A percentile compares a stretch with the other conserved stretches of the same genome.
These are phyloP conservation scores for Nothoprocta pentlandii DNA, from an alignment of 2,113 vertebrate species.

Conservation along the genomic window DNA sequence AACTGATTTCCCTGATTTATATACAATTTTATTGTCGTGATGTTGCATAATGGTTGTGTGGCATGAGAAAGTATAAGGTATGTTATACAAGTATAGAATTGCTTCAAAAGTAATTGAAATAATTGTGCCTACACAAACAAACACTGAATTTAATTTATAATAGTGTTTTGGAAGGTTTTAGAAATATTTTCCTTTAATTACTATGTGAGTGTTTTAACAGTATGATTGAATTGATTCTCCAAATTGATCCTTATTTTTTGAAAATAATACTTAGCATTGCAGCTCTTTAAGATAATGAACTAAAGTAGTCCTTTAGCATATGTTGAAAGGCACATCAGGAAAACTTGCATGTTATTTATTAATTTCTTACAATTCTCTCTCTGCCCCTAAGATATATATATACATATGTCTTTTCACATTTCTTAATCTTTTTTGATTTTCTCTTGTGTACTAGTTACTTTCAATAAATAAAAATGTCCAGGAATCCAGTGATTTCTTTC, in stretches of 20 bases:
- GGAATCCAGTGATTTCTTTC: neutral
- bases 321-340: neutral
- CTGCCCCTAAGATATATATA: too few species aligned
- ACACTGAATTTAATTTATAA: neutral
- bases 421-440: neutral
- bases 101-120: neutral
- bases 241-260: neutral
- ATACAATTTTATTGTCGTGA: neutral
- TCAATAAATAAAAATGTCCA: neutral
- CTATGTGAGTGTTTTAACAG: neutral
- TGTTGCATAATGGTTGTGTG: rapidly evolving
- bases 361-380: neutral
- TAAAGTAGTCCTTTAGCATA: neutral
- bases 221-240: neutral
- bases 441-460: neutral
- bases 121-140: neutral
- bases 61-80: neutral
- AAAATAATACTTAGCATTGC: neutral
- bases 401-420: too few species aligned
- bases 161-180: neutral
- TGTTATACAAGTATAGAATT: neutral
- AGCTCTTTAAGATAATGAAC: neutral
- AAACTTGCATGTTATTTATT: neutral
- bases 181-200: neutral
- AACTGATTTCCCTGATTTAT: neutral